phyloP scores from a whole-genome alignment of 2,113 vertebrate genomes.

The Albula goreensis region DNA sequence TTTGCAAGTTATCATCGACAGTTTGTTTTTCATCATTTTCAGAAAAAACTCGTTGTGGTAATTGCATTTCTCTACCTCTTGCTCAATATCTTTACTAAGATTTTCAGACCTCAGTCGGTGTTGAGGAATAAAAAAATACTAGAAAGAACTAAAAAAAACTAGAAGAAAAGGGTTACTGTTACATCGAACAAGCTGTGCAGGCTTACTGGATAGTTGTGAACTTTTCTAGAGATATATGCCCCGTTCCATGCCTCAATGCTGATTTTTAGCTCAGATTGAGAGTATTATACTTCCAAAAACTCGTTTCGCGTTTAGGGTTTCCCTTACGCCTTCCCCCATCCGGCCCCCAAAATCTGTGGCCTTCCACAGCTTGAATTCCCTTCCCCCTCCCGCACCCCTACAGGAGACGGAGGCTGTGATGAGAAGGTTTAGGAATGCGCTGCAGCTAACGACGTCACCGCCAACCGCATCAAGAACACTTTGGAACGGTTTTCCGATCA shows the following conservation, averaged over 20 bases:
- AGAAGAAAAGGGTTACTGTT: too few relatives aligned
- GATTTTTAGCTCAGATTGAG: not conserved
- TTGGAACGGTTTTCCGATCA: not conserved
- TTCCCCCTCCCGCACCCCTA: not conserved
- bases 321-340: not conserved
- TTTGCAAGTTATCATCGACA: not conserved
- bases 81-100: too few relatives aligned
- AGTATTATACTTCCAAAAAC: not conserved
- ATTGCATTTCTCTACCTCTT: too few relatives aligned
- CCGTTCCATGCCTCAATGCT: not conserved
- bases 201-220: too few relatives aligned
- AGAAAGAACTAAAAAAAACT: too few relatives aligned
- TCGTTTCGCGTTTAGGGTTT: not conserved
- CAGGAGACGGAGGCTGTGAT: constrained; percentile 2
- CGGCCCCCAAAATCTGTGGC: not conserved
- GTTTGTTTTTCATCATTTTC: not conserved
- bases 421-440: constrained; percentile 10
- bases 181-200: too few relatives aligned
- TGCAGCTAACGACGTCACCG: not conserved
- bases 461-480: constrained; percentile 3
- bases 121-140: too few relatives aligned
- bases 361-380: not conserved
- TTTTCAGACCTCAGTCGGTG: too few relatives aligned
- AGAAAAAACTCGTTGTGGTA: not conserved
- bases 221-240: too few relatives aligned